A percentile compares a stretch with the other conserved stretches of the same genome.
Evolutionary conservation across 2,888 invertebrate genomes (phyloP).

Genomic region (Calameuta pallipes): DNA sequence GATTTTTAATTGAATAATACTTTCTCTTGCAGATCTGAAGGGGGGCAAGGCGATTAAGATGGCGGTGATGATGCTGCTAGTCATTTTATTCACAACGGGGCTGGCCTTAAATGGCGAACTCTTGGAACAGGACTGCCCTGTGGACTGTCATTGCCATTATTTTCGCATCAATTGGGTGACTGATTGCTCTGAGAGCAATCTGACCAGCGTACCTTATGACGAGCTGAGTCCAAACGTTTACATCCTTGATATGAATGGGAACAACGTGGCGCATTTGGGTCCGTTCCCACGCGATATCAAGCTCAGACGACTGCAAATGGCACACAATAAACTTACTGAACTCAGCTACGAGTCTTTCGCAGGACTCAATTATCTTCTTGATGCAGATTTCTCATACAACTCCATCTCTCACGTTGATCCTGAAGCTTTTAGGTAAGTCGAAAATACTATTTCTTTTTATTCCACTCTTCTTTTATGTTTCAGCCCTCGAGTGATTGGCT

Average conservation of each 20-base stretch:
- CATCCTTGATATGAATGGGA: conserved; percentile 78
- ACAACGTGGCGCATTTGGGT: conserved; percentile 72
- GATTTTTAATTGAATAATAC: background rate
- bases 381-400: conserved; percentile 78
- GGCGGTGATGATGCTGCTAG: conserved; percentile 33
- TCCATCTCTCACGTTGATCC: conserved; percentile 74
- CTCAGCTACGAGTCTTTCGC: conserved; percentile 74
- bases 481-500: background rate
- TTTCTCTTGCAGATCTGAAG: background rate
- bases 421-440: conserved; percentile 73
- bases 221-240: conserved; percentile 79
- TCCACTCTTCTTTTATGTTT: background rate
- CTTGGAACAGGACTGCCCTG: conserved; percentile 77
- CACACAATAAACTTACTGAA: conserved; percentile 73
- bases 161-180: conserved; percentile 83
- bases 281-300: conserved; percentile 77
- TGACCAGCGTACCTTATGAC: conserved; percentile 76
- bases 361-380: conserved; percentile 76
- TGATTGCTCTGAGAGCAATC: conserved; percentile 80
- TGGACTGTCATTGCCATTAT: conserved; percentile 81
- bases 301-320: conserved; percentile 77
- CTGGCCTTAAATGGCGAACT: conserved; percentile 72
- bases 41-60: conserved; percentile 29
- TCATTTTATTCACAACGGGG: conserved; percentile 34
- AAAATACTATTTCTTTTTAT: background rate